Evolutionary conservation across 2,797 vertebrate species (phyloP), one percentile per base, ranked within the genome.

Genomic region (Alca torda): DNA sequence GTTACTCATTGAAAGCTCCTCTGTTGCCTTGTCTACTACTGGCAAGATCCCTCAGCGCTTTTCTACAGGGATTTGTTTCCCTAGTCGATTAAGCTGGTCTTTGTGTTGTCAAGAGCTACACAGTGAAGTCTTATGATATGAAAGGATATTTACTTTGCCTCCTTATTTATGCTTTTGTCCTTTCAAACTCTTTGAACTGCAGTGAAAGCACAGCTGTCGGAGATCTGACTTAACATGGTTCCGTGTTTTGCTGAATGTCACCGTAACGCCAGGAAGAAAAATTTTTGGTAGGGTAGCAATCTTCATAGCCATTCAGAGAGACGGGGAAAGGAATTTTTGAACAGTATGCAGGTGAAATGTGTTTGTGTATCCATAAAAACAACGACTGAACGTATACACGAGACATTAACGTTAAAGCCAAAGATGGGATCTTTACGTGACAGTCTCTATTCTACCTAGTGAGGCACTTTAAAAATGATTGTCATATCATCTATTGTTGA

Each of bases 121-220:
- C 28, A 73, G 28, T 64, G 80, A 90, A 91, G 80, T 84, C 76
- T 78, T 87, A 91, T 31, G 72, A 86, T 81, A 81, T 63, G 78
- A 80, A 95, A 76, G 79, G 73, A 89, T 96, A 96, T 97, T 98
- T 97, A 89, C 92, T 97, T 97, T 95, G 64, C 79, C 93, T 96
- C 73, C 76, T 87, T 91, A 67, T 93, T 94, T 94, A 63, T 78
- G 33, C 50, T 76, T 85, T 85, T 82, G 83, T 91, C 80, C 45
- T 82, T 89, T 85, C 46, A 76, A 68, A 65, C 43, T 88, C 89
- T 97, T 94, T 84, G 95, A 94, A 90, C 92, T 90, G 61, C 88
- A 95, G 84, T 97, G 93, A 97, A 95, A 96, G 24, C 69, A 78
- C 31, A 5, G 16, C 90, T 91, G 91, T 97, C 77, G 95, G 90